Evolutionary conservation across 1,140 invertebrate genomes (phyloP).

Genomic region (Cheumatopsyche charites): DNA sequence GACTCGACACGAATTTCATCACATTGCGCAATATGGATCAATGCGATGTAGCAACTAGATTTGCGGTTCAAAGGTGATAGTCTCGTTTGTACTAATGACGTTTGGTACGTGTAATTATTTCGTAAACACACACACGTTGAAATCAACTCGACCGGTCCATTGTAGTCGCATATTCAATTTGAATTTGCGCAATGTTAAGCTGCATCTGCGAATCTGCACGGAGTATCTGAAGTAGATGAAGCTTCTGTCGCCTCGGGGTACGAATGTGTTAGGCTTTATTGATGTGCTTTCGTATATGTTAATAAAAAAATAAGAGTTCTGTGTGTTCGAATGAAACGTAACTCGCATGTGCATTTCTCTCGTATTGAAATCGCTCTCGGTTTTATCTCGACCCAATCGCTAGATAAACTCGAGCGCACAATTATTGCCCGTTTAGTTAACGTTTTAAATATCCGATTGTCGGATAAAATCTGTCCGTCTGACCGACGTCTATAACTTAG

Average conservation of each 20-base stretch:
- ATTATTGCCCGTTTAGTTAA: slow-evolving; percentile 48
- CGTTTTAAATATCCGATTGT: slow-evolving; percentile 45
- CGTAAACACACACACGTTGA: neutral
- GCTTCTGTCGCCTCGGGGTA: too few species aligned
- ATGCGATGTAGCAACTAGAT: neutral
- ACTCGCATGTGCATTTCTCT: too few species aligned
- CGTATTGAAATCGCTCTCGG: neutral
- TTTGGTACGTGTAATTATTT: slow-evolving; percentile 10
- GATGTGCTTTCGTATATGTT: too few species aligned
- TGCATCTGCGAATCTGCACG: too few species aligned
- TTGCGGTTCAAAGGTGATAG: slow-evolving; percentile 13
- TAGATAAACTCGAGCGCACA: slow-evolving; percentile 18
- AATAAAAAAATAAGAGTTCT: too few species aligned
- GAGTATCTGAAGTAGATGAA: too few species aligned
- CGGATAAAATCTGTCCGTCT: slow-evolving; percentile 40
- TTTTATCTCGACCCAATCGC: neutral
- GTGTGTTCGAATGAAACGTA: too few species aligned
- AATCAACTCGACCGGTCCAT: too few species aligned
- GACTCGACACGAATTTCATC: slow-evolving; percentile 20
- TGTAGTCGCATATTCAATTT: too few species aligned
- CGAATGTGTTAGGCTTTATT: neutral
- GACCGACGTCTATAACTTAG: slow-evolving; percentile 33
- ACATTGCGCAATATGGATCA: slow-evolving; percentile 12
- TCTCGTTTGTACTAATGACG: slow-evolving; percentile 1
- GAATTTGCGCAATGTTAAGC: too few species aligned